Evolutionary conservation across 2,113 vertebrate species (phyloP).

Genomic region (Notarius lentiginosus): DNA sequence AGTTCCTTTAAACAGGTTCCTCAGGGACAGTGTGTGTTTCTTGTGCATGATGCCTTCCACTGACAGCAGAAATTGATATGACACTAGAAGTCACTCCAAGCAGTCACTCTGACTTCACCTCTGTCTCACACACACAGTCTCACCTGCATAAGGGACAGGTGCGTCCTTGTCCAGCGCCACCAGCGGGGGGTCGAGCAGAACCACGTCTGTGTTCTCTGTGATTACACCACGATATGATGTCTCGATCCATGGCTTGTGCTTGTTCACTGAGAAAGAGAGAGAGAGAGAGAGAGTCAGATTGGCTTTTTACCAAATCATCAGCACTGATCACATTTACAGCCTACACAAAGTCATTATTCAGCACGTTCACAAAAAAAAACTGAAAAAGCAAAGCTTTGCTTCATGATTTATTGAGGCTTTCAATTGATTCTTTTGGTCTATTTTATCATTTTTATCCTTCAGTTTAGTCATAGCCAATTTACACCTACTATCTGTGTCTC

Average conservation of each 20-base stretch:
- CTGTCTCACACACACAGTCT: slow-evolving; percentile 1
- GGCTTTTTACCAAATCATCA: not conserved
- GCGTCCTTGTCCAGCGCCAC: slow-evolving; percentile 97
- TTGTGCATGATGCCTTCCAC: not conserved
- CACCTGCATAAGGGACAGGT: slow-evolving; percentile 93
- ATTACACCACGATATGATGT: slow-evolving; percentile 94
- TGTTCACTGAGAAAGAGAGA: slow-evolving; percentile 82
- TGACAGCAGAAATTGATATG: slow-evolving; percentile 41
- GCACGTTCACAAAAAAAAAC: not conserved
- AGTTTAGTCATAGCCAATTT: not conserved
- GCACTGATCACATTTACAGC: not conserved
- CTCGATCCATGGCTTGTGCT: slow-evolving; percentile 98
- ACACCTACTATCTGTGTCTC: not conserved
- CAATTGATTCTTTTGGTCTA: not conserved
- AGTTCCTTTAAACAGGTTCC: not conserved
- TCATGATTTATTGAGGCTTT: not conserved
- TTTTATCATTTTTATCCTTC: not conserved
- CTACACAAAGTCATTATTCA: not conserved
- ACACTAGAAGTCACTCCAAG: slow-evolving; percentile 18
- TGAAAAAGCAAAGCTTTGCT: not conserved
- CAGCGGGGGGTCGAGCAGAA: slow-evolving; percentile 92
- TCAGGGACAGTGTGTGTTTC: slow-evolving; percentile 11
- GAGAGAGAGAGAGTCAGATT: slow-evolving; percentile 16
- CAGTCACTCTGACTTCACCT: not conserved
- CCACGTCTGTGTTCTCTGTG: slow-evolving; percentile 91